These are phyloP conservation scores for Perdita meconis DNA, from an alignment of 2,888 invertebrate species.

Conservation along the genomic window DNA sequence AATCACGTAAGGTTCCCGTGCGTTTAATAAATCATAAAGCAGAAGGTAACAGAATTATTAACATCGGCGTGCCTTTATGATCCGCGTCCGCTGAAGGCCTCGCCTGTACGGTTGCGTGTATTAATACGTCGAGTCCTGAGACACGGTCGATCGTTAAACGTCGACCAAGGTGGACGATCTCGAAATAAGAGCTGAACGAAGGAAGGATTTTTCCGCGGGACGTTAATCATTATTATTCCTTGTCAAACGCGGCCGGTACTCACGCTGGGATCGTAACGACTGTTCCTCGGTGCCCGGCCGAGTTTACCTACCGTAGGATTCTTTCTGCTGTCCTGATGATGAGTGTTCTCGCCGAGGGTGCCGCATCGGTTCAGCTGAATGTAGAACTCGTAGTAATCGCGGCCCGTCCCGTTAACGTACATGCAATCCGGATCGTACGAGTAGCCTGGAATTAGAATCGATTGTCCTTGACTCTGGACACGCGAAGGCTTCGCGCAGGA, in stretches of 20 bases:
- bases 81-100: not conserved
- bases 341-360: constrained; percentile 94
- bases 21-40: constrained; percentile 37
- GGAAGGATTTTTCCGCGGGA: constrained; percentile 1
- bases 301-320: constrained; percentile 91
- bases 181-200: constrained; percentile 23
- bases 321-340: constrained; percentile 93
- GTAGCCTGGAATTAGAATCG: constrained; percentile 88
- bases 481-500: not conserved
- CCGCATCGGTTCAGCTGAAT: constrained; percentile 97
- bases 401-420: constrained; percentile 96
- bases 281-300: not conserved
- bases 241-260: constrained; percentile 30
- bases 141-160: constrained; percentile 21
- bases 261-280: constrained; percentile 48
- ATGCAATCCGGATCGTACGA: constrained; percentile 97
- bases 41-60: constrained; percentile 48
- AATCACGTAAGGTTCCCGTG: constrained; percentile 13
- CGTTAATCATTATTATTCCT: constrained; percentile 61
- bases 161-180: not conserved
- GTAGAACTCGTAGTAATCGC: constrained; percentile 96
- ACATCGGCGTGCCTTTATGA: constrained; percentile 17
- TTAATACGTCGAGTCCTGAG: constrained; percentile 22
- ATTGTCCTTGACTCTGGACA: constrained; percentile 55
- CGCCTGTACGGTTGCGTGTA: constrained; percentile 7